Percentiles rank a stretch among this genome's conserved stretches.
These are phyloP conservation scores for Dryococelus australis DNA, from an alignment of 2,888 invertebrate genomes.

Conservation along the genomic window DNA sequence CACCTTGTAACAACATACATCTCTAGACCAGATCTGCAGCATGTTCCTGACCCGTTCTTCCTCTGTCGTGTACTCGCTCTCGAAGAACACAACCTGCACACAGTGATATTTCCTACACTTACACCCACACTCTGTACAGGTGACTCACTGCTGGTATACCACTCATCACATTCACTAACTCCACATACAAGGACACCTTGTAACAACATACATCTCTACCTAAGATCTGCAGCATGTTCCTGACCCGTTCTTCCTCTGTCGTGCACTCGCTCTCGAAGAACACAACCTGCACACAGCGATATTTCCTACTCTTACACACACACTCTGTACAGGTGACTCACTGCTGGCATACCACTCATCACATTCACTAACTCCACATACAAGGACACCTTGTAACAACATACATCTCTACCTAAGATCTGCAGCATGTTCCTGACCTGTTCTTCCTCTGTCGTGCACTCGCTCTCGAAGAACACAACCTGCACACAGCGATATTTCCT, in stretches of 20 bases:
- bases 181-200: too few relatives aligned
- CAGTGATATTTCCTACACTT: conserved; percentile 29
- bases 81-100: conserved; percentile 74
- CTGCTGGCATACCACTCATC: too few relatives aligned
- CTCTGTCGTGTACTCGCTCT: conserved; percentile 71
- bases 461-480: conserved; percentile 78
- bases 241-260: conserved; percentile 70
- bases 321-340: neutral
- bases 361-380: too few relatives aligned
- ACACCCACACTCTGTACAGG: neutral
- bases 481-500: conserved; percentile 51
- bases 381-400: too few relatives aligned
- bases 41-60: conserved; percentile 75
- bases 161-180: too few relatives aligned
- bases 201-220: too few relatives aligned
- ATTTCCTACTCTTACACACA: neutral
- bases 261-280: conserved; percentile 78
- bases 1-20: conserved; percentile 53
- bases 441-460: conserved; percentile 68
- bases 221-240: conserved; percentile 81
- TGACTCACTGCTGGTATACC: neutral
- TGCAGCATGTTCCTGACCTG: conserved; percentile 80
- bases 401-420: too few relatives aligned
- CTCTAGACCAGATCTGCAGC: conserved; percentile 86
- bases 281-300: conserved; percentile 63